Evolutionary conservation across 2,888 invertebrate genomes (phyloP), one percentile per base, ranked within the genome.

Genomic region (Podotricha telesiphe): DNA sequence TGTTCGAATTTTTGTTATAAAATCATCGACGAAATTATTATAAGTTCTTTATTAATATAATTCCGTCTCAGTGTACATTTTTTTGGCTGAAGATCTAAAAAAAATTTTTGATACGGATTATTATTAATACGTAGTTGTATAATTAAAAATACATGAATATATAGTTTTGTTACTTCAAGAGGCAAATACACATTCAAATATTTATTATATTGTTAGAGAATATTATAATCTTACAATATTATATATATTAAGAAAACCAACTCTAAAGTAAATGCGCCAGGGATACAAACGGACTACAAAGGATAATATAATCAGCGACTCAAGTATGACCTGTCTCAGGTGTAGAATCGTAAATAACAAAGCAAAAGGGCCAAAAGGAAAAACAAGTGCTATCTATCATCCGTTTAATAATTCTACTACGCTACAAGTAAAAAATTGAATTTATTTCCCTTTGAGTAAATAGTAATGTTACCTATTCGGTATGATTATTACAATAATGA

Each of bases 331-430:
- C 61, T 55, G 59, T 53, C 59, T 40, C 42, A 47, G 61, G 45
- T 69, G 58, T 62, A 61, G 48, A 58, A 48, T 62, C 69, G 47
- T 69, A 69, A 69, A 69, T 66, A 69, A 66, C 68, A 63, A 55
- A 47, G 55, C 34, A 62, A 53, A 58, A 53, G 51, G 69, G 37
- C 40, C 28, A 61, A 59, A 66, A 40, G 61, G 61, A 55, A 61
- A 55, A 67, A 66, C 47, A 69, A 69, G 59, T 51, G 19, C 61
- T 45, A 69, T 69, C 65, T 55, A 53, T 69, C 69, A 69, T 40
- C 47, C 40, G 40, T 37, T 63, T 63, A 48, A 68, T 68, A 56
- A 64, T 64, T 61, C 40, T 53, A n/a, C 66, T 22, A 34, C 34
- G 28, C n/a, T 61, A 28, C 10, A 50, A 19, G 28, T 47, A 37